Evolutionary conservation across 2,113 vertebrate genomes (phyloP).

Genomic region (Tapirus terrestris): DNA sequence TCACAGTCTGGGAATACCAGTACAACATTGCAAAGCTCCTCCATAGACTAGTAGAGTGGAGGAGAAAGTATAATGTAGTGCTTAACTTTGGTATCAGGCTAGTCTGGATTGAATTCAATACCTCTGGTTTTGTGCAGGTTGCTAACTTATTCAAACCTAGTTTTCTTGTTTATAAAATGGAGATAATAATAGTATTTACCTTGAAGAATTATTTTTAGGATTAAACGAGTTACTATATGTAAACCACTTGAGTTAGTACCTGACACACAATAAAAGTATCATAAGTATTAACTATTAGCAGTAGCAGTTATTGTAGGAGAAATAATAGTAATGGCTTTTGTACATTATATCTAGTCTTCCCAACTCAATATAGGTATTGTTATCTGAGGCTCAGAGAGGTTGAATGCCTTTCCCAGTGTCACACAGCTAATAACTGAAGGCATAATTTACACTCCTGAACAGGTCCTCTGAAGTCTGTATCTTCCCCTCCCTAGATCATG

Average conservation of each 20-base stretch:
- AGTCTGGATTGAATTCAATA: background rate
- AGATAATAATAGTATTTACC: background rate
- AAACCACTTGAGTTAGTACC: background rate
- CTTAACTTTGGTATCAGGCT: background rate
- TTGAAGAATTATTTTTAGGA: background rate
- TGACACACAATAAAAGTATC: background rate
- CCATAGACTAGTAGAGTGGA: background rate
- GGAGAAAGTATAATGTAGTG: background rate
- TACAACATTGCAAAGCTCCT: background rate
- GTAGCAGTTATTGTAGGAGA: background rate
- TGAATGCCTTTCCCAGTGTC: background rate
- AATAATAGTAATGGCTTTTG: background rate
- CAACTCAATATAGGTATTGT: background rate
- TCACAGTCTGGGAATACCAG: background rate
- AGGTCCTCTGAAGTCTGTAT: background rate
- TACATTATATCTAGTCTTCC: background rate
- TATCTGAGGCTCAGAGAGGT: background rate
- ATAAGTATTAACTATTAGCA: background rate
- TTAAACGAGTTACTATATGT: background rate
- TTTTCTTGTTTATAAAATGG: background rate
- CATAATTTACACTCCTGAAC: background rate
- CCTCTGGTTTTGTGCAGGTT: background rate
- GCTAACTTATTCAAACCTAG: background rate
- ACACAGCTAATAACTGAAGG: background rate
- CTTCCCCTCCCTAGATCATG: background rate